Evolutionary conservation across 2,888 invertebrate species (phyloP).

Genomic region (Polydrusus tereticollis): DNA sequence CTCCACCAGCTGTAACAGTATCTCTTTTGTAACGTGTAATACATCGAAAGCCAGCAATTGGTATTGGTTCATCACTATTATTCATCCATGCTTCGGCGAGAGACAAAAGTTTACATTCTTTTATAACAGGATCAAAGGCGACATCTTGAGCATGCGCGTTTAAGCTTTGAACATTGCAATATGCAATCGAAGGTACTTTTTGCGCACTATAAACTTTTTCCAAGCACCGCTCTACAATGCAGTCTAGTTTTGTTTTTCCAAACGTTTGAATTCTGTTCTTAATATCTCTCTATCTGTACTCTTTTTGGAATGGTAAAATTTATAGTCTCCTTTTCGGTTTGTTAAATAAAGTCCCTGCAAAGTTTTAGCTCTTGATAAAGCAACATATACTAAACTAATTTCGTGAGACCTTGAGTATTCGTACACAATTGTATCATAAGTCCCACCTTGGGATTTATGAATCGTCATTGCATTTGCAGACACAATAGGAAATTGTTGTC

Average conservation of each 20-base stretch:
- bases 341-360: slow-evolving; percentile 30
- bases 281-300: slow-evolving; percentile 16
- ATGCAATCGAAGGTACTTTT: background rate
- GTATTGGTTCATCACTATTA: background rate
- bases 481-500: slow-evolving; percentile 46
- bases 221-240: background rate
- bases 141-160: background rate
- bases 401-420: slow-evolving; percentile 44
- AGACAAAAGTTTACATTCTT: background rate
- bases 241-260: background rate
- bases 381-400: slow-evolving; percentile 52
- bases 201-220: background rate
- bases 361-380: slow-evolving; percentile 47
- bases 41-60: background rate
- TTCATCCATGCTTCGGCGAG: background rate
- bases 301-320: slow-evolving; percentile 20
- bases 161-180: slow-evolving; percentile 7
- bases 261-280: slow-evolving; percentile 11
- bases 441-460: slow-evolving; percentile 56
- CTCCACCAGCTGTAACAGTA: background rate
- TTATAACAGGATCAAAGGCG: background rate
- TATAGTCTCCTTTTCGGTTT: slow-evolving; percentile 19
- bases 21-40: background rate
- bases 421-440: slow-evolving; percentile 53
- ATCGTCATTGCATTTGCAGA: slow-evolving; percentile 55